Conservation (phyloP, 2,888 invertebrate genomes). For the Chrysina gloriosa region DNA sequence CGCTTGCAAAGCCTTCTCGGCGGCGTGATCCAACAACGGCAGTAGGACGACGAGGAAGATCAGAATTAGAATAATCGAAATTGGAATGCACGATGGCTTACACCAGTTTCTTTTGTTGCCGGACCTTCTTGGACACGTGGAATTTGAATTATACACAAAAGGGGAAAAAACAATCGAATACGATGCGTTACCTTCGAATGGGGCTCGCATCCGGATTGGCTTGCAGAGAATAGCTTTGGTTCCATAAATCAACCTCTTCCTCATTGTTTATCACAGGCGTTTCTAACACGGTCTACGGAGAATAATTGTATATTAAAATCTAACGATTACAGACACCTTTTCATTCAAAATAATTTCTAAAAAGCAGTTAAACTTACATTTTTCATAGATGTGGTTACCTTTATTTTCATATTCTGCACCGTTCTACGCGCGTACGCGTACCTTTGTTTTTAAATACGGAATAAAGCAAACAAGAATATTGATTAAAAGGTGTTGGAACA, state of each 20-base stretch:
- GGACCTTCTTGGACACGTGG: slow-evolving; percentile 64
- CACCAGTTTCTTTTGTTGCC: slow-evolving; percentile 75
- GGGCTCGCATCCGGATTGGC: slow-evolving; percentile 71
- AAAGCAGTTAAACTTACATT: slow-evolving; percentile 4
- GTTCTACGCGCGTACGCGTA: background rate
- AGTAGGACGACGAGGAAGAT: slow-evolving; percentile 84
- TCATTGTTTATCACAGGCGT: slow-evolving; percentile 73
- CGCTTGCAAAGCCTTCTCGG: slow-evolving; percentile 65
- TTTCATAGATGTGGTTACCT: slow-evolving; percentile 28
- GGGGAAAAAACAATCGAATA: slow-evolving; percentile 44
- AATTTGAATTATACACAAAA: slow-evolving; percentile 21
- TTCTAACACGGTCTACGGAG: slow-evolving; percentile 75
- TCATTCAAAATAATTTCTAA: background rate
- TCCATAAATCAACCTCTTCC: slow-evolving; percentile 82
- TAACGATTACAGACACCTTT: background rate
- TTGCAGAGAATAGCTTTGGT: slow-evolving; percentile 80
- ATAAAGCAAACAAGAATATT: slow-evolving; percentile 3
- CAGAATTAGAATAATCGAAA: slow-evolving; percentile 81
- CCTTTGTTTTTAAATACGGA: slow-evolving; percentile 12
- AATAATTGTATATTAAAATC: background rate
- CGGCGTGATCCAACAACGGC: slow-evolving; percentile 78
- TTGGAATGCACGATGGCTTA: slow-evolving; percentile 86
- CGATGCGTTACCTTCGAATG: slow-evolving; percentile 70
- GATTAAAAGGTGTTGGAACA: background rate
- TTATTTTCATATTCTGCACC: slow-evolving; percentile 32